Base-by-base conservation (phyloP, 2,888 invertebrate species). In the Euplexia lucipara region DNA sequence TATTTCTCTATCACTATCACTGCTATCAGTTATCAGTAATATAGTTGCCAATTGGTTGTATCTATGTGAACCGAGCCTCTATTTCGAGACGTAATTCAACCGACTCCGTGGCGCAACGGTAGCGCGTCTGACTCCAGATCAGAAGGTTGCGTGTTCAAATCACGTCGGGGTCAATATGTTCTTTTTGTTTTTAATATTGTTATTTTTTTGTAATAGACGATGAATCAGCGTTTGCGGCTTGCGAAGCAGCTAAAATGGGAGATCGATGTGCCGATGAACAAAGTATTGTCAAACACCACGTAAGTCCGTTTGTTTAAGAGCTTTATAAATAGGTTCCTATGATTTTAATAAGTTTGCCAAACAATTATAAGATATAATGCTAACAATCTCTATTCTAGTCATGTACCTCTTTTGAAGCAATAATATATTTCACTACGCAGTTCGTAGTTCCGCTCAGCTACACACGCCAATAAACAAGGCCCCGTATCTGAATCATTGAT, bases 91-190 rank as follows among this genome's bases (percentile, higher is more conserved):
- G 0, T 0, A 0, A 0, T 0, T 0, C 0, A 20, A 88, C 22
- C 75, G 97, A 97, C 97, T 97, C 97, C 97, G 98, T 98, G 98
- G 98, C 98, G 98, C 98, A 98, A 98, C 97, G 98, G 98, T 98
- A 98, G 98, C 98, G 98, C 98, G 98, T 98, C 98, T 98, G 98
- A 98, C 98, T 98, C 98, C 98, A 98, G 98, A 98, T 98, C 98
- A 98, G 98, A 98, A 98, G 98, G 98, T 98, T 98, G 98, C 98
- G 98, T 98, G 98, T 98, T 98, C 98, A 97, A 98, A 98, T 98
- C 98, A 98, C 98, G 97, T 98, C 98, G 98, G 98, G 98, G 98
- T 98, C 98, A 97, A 89, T n/a, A 0, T 0, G 0, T 0, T 18
- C 48, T 69, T 83, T 81, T 82, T 70, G 18, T 0, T 35, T 37